These are phyloP conservation scores for Echeneis naucrates DNA, from an alignment of 2,797 vertebrate genomes.

Conservation along the genomic window DNA sequence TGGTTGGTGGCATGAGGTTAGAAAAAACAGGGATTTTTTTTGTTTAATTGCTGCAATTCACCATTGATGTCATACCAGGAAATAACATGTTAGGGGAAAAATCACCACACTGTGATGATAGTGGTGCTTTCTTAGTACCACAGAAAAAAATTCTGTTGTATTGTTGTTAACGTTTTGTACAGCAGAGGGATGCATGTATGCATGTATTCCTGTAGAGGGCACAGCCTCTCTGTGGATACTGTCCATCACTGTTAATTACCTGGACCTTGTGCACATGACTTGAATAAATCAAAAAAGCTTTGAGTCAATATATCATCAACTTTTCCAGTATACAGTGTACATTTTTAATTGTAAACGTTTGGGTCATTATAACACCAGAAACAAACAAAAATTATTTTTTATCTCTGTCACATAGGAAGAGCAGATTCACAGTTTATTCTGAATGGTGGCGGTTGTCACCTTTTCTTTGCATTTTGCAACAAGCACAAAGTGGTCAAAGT, in stretches of 20 bases:
- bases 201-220: slow-evolving; percentile 73
- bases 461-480: slow-evolving; percentile 3
- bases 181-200: slow-evolving; percentile 21
- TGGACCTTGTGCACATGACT: slow-evolving; percentile 3
- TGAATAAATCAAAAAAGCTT: background rate
- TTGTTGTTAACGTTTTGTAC: background rate
- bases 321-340: background rate
- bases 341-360: background rate
- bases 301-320: background rate
- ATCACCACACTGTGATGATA: background rate
- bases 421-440: background rate
- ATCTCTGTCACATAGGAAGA: background rate
- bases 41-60: background rate
- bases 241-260: slow-evolving; percentile 6
- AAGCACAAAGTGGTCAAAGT: background rate
- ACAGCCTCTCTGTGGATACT: slow-evolving; percentile 53
- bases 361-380: too few species aligned
- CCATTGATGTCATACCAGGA: background rate
- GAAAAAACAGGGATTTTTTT: background rate
- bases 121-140: slow-evolving; percentile 2
- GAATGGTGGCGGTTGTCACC: background rate
- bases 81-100: background rate
- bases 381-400: background rate
- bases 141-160: slow-evolving; percentile 2
- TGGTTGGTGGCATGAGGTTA: background rate